Percentiles rank a stretch among this genome's conserved stretches.
Evolutionary conservation across 2,113 vertebrate genomes (phyloP).

Genomic region (Eonycteris spelaea): DNA sequence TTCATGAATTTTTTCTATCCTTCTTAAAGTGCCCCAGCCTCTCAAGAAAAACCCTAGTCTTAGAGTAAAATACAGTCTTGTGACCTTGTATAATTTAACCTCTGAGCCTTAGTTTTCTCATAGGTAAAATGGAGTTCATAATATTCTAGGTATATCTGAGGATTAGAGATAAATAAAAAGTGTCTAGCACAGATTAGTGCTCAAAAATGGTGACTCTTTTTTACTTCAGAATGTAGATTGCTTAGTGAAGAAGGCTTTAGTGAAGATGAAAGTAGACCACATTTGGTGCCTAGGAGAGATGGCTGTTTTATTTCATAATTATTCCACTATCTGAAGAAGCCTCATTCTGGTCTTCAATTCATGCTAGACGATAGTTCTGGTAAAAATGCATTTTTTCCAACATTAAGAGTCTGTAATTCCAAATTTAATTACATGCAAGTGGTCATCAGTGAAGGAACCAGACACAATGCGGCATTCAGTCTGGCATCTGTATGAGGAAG

Average conservation of each 20-base stretch:
- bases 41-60: background rate
- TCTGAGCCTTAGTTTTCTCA: background rate
- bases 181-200: background rate
- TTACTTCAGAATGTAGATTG: background rate
- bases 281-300: background rate
- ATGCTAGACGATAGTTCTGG: slow-evolving; percentile 12
- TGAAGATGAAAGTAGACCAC: background rate
- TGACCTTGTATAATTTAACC: background rate
- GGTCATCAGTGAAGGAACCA: slow-evolving; percentile 52
- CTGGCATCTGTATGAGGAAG: slow-evolving; percentile 37
- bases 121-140: background rate
- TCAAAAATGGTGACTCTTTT: background rate
- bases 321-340: background rate
- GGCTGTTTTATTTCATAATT: background rate
- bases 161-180: background rate
- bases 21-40: background rate
- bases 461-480: slow-evolving; percentile 5
- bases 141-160: background rate
- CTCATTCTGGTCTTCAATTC: background rate
- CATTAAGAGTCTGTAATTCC: slow-evolving; percentile 58
- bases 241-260: background rate
- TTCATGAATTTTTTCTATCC: background rate
- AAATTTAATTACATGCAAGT: slow-evolving; percentile 53
- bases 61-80: background rate
- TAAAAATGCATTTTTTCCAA: slow-evolving; percentile 43